A percentile compares a stretch with the other conserved stretches of the same genome.
phyloP scores from a whole-genome alignment of 2,888 invertebrate species.

The Pilophorus perplexus region DNA sequence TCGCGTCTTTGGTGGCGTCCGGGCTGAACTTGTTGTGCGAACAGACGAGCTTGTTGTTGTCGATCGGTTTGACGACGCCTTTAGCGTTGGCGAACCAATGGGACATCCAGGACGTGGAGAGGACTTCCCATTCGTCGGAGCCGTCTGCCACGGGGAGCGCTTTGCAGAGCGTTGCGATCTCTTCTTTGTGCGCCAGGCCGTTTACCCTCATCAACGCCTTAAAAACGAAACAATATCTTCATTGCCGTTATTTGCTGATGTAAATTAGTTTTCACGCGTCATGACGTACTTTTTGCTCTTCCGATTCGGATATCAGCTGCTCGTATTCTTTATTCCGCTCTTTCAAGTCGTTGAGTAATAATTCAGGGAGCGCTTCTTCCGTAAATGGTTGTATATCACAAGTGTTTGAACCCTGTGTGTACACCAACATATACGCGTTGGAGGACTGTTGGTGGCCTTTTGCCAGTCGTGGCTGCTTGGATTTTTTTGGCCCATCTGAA shows the following conservation, averaged over 20 bases:
- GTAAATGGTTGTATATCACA: slow-evolving; percentile 27
- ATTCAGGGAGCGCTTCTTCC: slow-evolving; percentile 44
- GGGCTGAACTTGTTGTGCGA: slow-evolving; percentile 56
- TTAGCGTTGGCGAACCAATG: slow-evolving; percentile 54
- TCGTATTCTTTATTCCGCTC: slow-evolving; percentile 44
- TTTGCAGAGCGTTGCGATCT: slow-evolving; percentile 43
- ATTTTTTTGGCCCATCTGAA: slow-evolving; percentile 49
- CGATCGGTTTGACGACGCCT: slow-evolving; percentile 53
- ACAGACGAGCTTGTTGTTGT: slow-evolving; percentile 55
- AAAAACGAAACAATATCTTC: too few relatives aligned
- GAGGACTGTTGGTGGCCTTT: slow-evolving; percentile 57
- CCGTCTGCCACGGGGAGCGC: slow-evolving; percentile 40
- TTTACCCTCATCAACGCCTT: slow-evolving; percentile 37
- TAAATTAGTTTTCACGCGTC: too few relatives aligned
- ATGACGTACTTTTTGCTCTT: slow-evolving; percentile 44
- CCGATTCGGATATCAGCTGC: slow-evolving; percentile 33
- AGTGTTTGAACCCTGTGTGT: slow-evolving; percentile 51
- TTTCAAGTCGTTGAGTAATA: slow-evolving; percentile 44
- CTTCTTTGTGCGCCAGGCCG: slow-evolving; percentile 36
- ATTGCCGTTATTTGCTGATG: too few relatives aligned
- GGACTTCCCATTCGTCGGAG: slow-evolving; percentile 54
- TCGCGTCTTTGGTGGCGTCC: slow-evolving; percentile 53
- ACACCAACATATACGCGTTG: slow-evolving; percentile 65
- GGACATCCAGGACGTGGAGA: slow-evolving; percentile 57
- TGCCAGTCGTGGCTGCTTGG: slow-evolving; percentile 52